Percentiles rank a stretch among this genome's conserved stretches.
These are phyloP conservation scores for Leucania comma DNA, from an alignment of 2,888 invertebrate genomes.

Conservation along the genomic window DNA sequence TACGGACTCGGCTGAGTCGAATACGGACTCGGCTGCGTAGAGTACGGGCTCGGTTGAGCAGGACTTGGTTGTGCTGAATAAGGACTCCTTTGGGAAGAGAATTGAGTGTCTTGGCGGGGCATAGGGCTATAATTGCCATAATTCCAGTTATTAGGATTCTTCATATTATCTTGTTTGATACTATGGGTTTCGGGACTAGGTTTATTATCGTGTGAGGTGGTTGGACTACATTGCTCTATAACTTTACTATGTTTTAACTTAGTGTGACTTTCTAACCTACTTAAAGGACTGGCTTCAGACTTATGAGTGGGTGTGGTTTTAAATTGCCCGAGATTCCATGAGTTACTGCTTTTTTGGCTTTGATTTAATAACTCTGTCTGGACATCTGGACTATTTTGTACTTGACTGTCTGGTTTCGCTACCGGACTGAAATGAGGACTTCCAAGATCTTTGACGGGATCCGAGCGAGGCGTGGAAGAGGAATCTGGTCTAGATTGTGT, in stretches of 20 bases:
- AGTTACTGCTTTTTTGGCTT: constrained; percentile 74
- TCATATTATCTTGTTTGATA: constrained; percentile 82
- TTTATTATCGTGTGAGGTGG: constrained; percentile 86
- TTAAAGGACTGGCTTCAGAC: constrained; percentile 87
- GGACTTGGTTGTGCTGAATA: constrained; percentile 87
- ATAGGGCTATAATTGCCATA: constrained; percentile 87
- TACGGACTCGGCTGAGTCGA: constrained; percentile 87
- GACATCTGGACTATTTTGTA: constrained; percentile 86
- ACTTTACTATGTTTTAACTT: constrained; percentile 85
- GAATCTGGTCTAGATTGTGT: constrained; percentile 85
- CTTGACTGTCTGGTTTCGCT: constrained; percentile 87
- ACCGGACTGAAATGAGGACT: constrained; percentile 87
- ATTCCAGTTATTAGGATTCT: constrained; percentile 85
- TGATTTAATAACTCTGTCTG: constrained; percentile 77
- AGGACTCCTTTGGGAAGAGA: constrained; percentile 87
- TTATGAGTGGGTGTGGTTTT: constrained; percentile 86
- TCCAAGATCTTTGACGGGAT: constrained; percentile 80
- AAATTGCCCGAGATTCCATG: constrained; percentile 85
- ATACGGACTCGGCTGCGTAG: constrained; percentile 86
- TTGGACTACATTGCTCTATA: constrained; percentile 87
- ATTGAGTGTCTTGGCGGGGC: constrained; percentile 85
- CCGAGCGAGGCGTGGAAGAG: constrained; percentile 85
- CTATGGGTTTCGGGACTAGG: constrained; percentile 84
- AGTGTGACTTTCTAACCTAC: constrained; percentile 82
- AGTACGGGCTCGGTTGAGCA: constrained; percentile 88